A percentile compares a stretch with the other conserved stretches of the same genome.
phyloP scores from a whole-genome alignment of 1,140 invertebrate species.

The Chymomyza costata region DNA sequence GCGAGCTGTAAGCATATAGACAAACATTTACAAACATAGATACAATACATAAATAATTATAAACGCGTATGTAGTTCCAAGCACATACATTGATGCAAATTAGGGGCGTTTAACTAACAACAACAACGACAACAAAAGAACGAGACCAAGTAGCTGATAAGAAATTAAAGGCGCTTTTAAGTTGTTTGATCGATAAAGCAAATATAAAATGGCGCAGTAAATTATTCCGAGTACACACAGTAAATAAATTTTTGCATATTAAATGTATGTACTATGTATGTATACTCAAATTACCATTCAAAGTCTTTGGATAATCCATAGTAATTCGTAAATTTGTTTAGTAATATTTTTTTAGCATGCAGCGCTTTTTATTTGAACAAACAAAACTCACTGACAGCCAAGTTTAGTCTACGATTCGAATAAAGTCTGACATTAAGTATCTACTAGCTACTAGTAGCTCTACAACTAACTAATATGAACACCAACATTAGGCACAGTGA shows the following conservation, averaged over 20 bases:
- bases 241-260: background rate
- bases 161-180: conserved; percentile 15
- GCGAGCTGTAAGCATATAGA: conserved; percentile 55
- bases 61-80: too few relatives aligned
- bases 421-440: too few relatives aligned
- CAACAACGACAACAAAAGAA: conserved; percentile 13
- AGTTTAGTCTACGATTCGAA: too few relatives aligned
- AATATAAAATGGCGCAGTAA: background rate
- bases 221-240: too few relatives aligned
- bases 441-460: too few relatives aligned
- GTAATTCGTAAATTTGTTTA: conserved; percentile 39
- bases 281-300: conserved; percentile 54
- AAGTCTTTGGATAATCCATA: conserved; percentile 61
- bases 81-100: conserved; percentile 22
- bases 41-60: conserved; percentile 5
- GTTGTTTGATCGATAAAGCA: conserved; percentile 62
- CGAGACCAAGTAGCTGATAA: conserved; percentile 26
- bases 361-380: conserved; percentile 18
- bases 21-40: conserved; percentile 11
- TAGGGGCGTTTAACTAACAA: conserved; percentile 5
- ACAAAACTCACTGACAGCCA: conserved; percentile 46
- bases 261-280: background rate
- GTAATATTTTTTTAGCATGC: background rate
- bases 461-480: too few relatives aligned
- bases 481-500: conserved; percentile 8